Base-by-base conservation (phyloP, 1,140 invertebrate genomes). In the Linepithema humile region DNA sequence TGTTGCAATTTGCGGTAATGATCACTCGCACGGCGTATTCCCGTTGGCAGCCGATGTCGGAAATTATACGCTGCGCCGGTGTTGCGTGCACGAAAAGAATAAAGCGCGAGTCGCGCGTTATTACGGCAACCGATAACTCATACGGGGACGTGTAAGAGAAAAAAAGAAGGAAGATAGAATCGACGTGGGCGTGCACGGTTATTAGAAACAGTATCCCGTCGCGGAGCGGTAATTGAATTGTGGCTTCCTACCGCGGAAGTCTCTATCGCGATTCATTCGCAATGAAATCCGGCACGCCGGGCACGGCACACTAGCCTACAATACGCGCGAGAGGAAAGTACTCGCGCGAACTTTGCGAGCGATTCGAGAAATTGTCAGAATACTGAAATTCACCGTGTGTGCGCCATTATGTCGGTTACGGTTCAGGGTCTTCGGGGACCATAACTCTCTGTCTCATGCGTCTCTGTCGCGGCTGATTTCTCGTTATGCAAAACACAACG, bases 401-500 rank as follows among this genome's bases (percentile, higher is more conserved):
- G n/a, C n/a, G n/a, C n/a, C 60, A 55, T 48, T 26, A 74, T 43
- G 23, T 53, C 29, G 10, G 40, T 50, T 15, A 4, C 29, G 67
- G 23, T 35, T 73, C 65, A 55, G 32, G 35, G 17, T 67, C 29
- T 53, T 38, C 9, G 29, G 29, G 20, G 55, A 48, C 70, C 48
- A 32, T 59, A 72, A 73, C 4, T 87, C 2, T 85, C 55, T 45
- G 50, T 48, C 40, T 32, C 6, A n/a, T 12, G 48, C 55, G 53
- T 40, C 12, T 55, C 73, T 65, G 70, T 73, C 45, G 53, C 40
- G 23, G 12, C 55, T 29, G 29, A 23, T 62, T 88, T 88, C 73
- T 85, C 69, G 45, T 86, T 88, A 84, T 80, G 74, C 53, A 73
- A 86, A 88, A 84, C 50, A n/a, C n/a, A n/a, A n/a, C 29, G 67